Base-by-base conservation (phyloP, 2,113 vertebrate species). In the rabbit (Oryctolagus cuniculus) region DNA sequence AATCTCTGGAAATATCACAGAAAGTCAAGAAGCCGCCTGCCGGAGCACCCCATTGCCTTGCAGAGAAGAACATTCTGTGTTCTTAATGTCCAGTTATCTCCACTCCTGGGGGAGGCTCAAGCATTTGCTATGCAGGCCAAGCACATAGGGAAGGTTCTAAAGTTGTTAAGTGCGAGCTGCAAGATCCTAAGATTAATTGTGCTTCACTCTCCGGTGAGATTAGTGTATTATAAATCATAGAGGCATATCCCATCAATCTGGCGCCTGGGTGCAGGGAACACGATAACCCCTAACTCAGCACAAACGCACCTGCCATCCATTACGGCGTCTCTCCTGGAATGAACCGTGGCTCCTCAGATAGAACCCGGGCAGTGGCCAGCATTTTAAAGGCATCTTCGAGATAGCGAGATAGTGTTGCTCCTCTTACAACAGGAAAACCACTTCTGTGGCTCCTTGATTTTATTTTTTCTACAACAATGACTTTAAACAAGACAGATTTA, bases 171-270 rank as follows among this genome's bases (percentile, higher is more conserved):
- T 94, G 93, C 36, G 86, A 93, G 78, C 80, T 67, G 55, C 81
- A 92, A 96, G 95, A 96, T 96, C 95, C 96, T 95, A 97, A 98
- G 96, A 95, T 96, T 96, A 97, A 96, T 98, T 98, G 96, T 79
- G 92, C 92, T 83, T 95, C 89, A 81, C 90, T 96, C 97, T 97
- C 87, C 95, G 94, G 95, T 90, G 96, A 97, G 95, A 97, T 97
- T 96, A 96, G 73, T 67, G 53, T 94, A 73, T 97, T 97, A 96
- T 92, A 97, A 96, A 96, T 97, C 96, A 97, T 67, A 93, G 80
- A 88, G 93, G 86, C 63, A 75, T 96, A 95, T 80, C 95, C 64
- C 95, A 95, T 97, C 96, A 96, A 69, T 96, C 89, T 97, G 94
- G 88, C 1, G 77, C 75, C 89, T 92, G 51, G 78, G 83, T 95